phyloP scores from a whole-genome alignment of 2,797 vertebrate genomes.

The Trichosurus vulpecula region DNA sequence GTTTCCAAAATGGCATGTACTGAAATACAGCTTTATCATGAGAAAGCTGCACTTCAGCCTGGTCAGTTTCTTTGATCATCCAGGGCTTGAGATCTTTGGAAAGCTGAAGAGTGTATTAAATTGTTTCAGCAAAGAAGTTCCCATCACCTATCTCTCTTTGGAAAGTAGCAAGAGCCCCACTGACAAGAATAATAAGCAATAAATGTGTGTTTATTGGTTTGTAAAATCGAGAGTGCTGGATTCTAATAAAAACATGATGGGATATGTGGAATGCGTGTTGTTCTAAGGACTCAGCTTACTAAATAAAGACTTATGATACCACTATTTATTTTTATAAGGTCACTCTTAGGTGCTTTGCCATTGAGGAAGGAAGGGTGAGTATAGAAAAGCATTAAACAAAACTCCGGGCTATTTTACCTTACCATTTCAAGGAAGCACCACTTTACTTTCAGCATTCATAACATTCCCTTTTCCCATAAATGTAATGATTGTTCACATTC shows the following conservation, averaged over 20 bases:
- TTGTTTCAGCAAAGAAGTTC: slow-evolving; percentile 13
- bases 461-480: neutral
- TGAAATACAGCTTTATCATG: slow-evolving; percentile 31
- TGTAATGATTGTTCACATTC: neutral
- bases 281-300: neutral
- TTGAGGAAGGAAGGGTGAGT: neutral
- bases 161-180: slow-evolving; percentile 17
- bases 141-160: neutral
- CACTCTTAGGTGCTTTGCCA: neutral
- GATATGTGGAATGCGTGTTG: slow-evolving; percentile 2
- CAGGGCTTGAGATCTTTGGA: neutral
- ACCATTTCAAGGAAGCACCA: neutral
- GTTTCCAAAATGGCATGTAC: neutral
- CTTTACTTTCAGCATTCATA: neutral
- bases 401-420: neutral
- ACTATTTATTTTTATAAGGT: neutral
- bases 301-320: neutral
- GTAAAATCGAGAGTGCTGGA: slow-evolving; percentile 17
- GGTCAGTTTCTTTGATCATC: slow-evolving; percentile 1
- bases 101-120: slow-evolving; percentile 2
- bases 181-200: slow-evolving; percentile 24
- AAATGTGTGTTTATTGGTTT: neutral
- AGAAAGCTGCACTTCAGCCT: neutral
- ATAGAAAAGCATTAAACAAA: neutral
- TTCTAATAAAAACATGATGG: slow-evolving; percentile 23